Base-by-base conservation (phyloP, 2,797 vertebrate species). In the Lacerta agilis region DNA sequence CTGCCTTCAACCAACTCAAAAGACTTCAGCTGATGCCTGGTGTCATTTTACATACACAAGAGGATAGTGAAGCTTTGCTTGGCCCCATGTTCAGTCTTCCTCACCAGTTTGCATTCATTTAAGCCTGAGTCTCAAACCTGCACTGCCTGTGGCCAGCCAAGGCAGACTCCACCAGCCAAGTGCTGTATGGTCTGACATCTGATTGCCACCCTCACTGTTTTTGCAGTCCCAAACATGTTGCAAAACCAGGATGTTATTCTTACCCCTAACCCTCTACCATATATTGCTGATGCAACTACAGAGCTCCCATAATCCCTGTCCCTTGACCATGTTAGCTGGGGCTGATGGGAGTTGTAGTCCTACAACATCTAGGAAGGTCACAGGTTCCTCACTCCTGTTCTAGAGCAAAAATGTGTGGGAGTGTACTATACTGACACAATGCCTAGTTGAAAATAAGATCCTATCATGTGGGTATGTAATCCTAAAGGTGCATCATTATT, bases 31-130 rank as follows among this genome's bases (percentile, higher is more conserved):
- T 1, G 49, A 15, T 55, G 49, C 49, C 49, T 55, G 49, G 49
- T 55, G 49, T 55, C 49, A 55, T 55, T 55, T 55, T 55, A 55
- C 49, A 55, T 13, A 15, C 49, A 55, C 49, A 55, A 55, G 49
- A 66, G n/a, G 5, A 82, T 82, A 89, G 83, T 94, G 83, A 92
- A 86, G 81, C 55, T 86, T 88, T 75, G 71, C 23, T 58, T 82
- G n/a, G 17, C 3, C 33, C 55, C 20, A 58, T 33, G 49, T 77
- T 77, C 20, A 82, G 38, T 20, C 33, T 67, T 58, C 17, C 20
- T 33, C 20, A 10, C 73, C 27, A 61, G 23, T 10, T 23, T 61
- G 33, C 3, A 55, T 55, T 55, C 49, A 55, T 55, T 55, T 55
- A 55, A 55, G 49, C 49, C 1, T 90, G 83, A 88, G 75, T 33